Conservation (phyloP, 2,113 vertebrate genomes). For the Platichthys flesus region DNA sequence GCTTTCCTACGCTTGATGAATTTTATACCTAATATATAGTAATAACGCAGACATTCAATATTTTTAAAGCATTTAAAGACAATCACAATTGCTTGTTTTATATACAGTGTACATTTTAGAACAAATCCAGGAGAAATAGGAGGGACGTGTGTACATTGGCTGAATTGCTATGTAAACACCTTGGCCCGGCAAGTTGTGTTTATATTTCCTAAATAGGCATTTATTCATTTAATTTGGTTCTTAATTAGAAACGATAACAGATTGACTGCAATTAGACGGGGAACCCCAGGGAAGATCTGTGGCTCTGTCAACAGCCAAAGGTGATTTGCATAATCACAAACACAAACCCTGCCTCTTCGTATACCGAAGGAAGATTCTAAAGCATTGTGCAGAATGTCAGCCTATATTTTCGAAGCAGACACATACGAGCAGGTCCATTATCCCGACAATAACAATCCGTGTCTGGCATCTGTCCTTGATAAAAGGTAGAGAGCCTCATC, state of each 20-base stretch:
- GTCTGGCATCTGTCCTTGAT: neutral
- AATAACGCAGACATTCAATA: neutral
- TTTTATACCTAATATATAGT: neutral
- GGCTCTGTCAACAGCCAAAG: conserved; percentile 71
- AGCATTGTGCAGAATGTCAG: neutral
- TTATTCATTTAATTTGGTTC: conserved; percentile 48
- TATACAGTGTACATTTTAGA: neutral
- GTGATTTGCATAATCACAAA: conserved; percentile 71
- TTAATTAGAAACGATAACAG: conserved; percentile 74
- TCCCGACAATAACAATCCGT: neutral
- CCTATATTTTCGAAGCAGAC: neutral
- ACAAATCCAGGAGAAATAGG: neutral
- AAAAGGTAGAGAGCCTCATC: neutral
- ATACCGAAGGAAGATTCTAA: conserved; percentile 18
- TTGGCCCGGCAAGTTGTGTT: conserved; percentile 22
- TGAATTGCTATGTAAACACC: conserved; percentile 14
- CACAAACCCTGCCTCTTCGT: conserved; percentile 45
- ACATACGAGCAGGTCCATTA: neutral
- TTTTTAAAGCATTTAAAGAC: neutral
- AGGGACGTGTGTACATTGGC: neutral
- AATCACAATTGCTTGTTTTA: neutral
- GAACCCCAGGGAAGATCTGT: conserved; percentile 56
- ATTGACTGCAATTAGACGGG: conserved; percentile 67
- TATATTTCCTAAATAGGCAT: conserved; percentile 41
- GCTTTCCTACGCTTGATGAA: too few species aligned